phyloP scores from a whole-genome alignment of 2,888 invertebrate species.

The Conops quadrifasciatus region DNA sequence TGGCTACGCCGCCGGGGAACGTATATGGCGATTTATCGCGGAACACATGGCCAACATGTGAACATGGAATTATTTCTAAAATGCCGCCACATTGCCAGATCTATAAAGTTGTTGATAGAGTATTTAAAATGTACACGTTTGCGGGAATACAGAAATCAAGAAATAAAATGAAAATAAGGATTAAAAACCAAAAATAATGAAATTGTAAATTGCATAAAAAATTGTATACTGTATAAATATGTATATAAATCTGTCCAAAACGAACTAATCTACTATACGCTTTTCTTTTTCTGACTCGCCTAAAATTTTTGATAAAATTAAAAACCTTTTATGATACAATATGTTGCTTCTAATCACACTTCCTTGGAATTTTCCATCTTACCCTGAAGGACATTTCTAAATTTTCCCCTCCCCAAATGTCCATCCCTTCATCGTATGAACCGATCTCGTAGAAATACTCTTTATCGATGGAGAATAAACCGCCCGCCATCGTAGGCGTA shows the following conservation, averaged over 20 bases:
- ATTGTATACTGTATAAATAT: background rate
- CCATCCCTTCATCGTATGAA: slow-evolving; percentile 99
- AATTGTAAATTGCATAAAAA: no score
- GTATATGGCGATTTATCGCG: slow-evolving; percentile 98
- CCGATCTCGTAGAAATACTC: slow-evolving; percentile 98
- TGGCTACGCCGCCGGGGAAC: slow-evolving; percentile 98
- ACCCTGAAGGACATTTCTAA: slow-evolving; percentile 68
- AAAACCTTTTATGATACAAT: background rate
- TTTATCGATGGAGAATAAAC: slow-evolving; percentile 91
- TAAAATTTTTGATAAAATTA: slow-evolving; percentile 1
- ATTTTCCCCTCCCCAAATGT: slow-evolving; percentile 89
- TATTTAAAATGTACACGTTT: slow-evolving; percentile 8
- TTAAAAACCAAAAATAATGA: background rate
- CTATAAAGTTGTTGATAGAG: slow-evolving; percentile 65
- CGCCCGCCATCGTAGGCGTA: slow-evolving; percentile 99
- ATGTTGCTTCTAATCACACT: background rate
- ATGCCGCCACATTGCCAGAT: slow-evolving; percentile 98
- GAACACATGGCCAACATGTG: slow-evolving; percentile 97
- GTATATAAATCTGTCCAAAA: background rate
- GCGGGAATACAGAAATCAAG: slow-evolving; percentile 38
- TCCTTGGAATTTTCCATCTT: slow-evolving; percentile 47
- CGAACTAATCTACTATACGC: background rate
- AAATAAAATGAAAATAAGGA: slow-evolving; percentile 36
- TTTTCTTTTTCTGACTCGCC: background rate
- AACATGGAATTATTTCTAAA: slow-evolving; percentile 94